Evolutionary conservation across 2,888 invertebrate genomes (phyloP), one percentile per base, ranked within the genome.

Genomic region (Quadriops clusia): DNA sequence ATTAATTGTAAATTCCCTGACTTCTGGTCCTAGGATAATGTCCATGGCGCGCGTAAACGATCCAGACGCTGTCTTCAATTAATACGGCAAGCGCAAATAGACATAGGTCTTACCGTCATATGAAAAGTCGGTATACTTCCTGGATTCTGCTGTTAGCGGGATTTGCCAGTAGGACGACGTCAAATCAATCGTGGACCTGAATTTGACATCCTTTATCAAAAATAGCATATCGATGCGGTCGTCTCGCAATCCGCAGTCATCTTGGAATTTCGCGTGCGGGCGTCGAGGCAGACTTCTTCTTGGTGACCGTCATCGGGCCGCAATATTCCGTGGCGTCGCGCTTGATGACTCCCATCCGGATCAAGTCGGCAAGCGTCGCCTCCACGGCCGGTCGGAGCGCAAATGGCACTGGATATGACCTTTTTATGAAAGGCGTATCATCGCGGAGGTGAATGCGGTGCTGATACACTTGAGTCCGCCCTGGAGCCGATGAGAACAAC

Each of bases 281-380:
- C 51, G 32, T 54, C 52, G 11, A 52, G 27, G 30, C 51, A 50
- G n/a, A 53, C 24, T 41, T 41, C 30, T 38, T 40, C 9, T 14
- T 14, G n/a, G 34, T 38, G 3, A 40, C 29, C 4, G 34, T 33
- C 17, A 41, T 30, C 2, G 40, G 41, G 17, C 31, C 37, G 5
- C 33, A 28, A 36, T 42, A 53, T 2, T 44, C 39, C 9, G 49
- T 50, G 3, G 32, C 26, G 3, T 46, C 45, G 23, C 48, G 18
- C 33, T 46, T 42, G 8, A 54, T 52, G 0, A 56, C 44, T 1
- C 47, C 51, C n/a, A 29, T 9, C 2, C 38, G 22, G 3, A 53
- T 15, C 47, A 53, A 47, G 25, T 41, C 38, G 4, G 39, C 13
- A 9, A 53, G 37, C 32, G 44, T 43, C 2, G 30, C 22, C 17